These are phyloP conservation scores for Syngnathoides biaculeatus DNA, from an alignment of 2,113 vertebrate species.

Conservation along the genomic window DNA sequence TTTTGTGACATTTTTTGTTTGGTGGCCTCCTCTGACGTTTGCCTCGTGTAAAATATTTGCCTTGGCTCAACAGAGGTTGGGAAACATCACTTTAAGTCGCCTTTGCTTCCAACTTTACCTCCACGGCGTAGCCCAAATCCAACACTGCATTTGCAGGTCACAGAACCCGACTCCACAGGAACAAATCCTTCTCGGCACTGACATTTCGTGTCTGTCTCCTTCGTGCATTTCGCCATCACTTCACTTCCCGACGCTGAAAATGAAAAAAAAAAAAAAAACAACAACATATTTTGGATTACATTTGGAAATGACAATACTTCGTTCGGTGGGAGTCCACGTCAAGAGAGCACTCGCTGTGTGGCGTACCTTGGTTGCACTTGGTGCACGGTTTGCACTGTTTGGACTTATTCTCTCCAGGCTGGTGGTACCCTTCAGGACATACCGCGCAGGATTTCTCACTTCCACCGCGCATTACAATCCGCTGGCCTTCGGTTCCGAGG, in stretches of 20 bases:
- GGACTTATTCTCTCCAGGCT: neutral
- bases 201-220: slow-evolving; percentile 18
- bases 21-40: neutral
- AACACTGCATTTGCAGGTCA: slow-evolving; percentile 32
- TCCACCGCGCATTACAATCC: accelerated
- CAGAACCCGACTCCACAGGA: accelerated
- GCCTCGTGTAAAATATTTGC: no score
- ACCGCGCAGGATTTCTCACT: accelerated
- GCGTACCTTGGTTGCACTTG: neutral
- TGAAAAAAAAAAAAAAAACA: slow-evolving; percentile 1
- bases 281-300: neutral
- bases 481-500: slow-evolving; percentile 32
- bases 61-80: no score
- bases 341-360: neutral
- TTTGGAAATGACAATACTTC: neutral
- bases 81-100: neutral
- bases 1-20: no score
- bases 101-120: slow-evolving; percentile 22
- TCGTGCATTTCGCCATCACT: accelerated
- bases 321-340: neutral
- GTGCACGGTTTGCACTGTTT: slow-evolving; percentile 8
- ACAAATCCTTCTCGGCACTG: slow-evolving; percentile 33
- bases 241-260: slow-evolving; percentile 15
- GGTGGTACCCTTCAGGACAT: slow-evolving; percentile 17
- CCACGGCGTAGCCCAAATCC: slow-evolving; percentile 20